These are phyloP conservation scores for Acleris holmiana DNA, from an alignment of 2,888 invertebrate species.

Conservation along the genomic window DNA sequence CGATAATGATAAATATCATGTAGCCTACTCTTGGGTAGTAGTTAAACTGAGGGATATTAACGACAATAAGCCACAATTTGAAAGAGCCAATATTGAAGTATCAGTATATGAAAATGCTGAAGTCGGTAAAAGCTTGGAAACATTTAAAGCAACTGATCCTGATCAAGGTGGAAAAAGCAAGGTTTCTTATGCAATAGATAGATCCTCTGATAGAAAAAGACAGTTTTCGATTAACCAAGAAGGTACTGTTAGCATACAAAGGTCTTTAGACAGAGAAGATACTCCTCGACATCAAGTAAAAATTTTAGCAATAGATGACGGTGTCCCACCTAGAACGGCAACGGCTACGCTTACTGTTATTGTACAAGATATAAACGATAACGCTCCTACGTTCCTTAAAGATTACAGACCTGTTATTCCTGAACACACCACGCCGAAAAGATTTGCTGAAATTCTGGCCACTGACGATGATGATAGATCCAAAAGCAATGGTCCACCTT, in stretches of 20 bases:
- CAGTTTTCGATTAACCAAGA: conserved; percentile 98
- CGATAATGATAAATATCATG: conserved; percentile 98
- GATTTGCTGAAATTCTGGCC: conserved; percentile 96
- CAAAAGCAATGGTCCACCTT: conserved; percentile 98
- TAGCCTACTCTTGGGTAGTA: conserved; percentile 97
- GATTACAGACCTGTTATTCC: conserved; percentile 96
- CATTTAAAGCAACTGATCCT: conserved; percentile 97
- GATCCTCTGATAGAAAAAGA: conserved; percentile 95
- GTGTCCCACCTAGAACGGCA: conserved; percentile 95
- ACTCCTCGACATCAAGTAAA: conserved; percentile 98
- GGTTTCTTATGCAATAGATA: conserved; percentile 95
- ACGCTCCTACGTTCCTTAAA: conserved; percentile 96
- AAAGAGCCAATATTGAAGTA: conserved; percentile 96
- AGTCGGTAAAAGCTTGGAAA: conserved; percentile 95
- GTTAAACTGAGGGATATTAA: conserved; percentile 97
- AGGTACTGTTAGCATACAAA: conserved; percentile 97
- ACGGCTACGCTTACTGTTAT: conserved; percentile 97
- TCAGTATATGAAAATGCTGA: conserved; percentile 96
- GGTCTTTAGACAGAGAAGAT: conserved; percentile 96
- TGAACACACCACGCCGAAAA: conserved; percentile 95
- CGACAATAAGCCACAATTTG: conserved; percentile 98
- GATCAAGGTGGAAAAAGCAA: conserved; percentile 97
- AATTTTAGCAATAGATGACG: conserved; percentile 97
- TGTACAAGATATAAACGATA: conserved; percentile 97
- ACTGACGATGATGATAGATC: conserved; percentile 97